Percentiles rank a stretch among this genome's conserved stretches.
These are phyloP conservation scores for Diplogasteroides magnus DNA, from an alignment of 1,140 invertebrate species.

Conservation along the genomic window DNA sequence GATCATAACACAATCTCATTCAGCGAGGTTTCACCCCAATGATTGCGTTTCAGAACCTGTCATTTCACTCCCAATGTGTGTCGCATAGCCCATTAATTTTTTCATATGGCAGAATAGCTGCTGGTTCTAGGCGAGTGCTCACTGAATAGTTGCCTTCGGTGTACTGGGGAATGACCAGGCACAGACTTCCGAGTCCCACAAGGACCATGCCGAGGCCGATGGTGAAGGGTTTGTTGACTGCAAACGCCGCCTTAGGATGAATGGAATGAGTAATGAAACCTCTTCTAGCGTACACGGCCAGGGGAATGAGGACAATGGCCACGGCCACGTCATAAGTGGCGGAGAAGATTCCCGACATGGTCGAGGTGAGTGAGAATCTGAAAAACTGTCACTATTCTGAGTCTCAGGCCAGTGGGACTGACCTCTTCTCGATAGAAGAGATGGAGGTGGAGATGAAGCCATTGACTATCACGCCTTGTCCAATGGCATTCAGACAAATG, in stretches of 20 bases:
- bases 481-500: not conserved
- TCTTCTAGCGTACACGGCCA: slow-evolving; percentile 11
- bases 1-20: too few relatives aligned
- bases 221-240: slow-evolving; percentile 21
- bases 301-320: slow-evolving; percentile 19
- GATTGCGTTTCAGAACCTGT: too few relatives aligned
- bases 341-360: slow-evolving; percentile 25
- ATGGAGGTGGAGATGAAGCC: slow-evolving; percentile 27
- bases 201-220: slow-evolving; percentile 27
- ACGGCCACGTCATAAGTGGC: slow-evolving; percentile 26
- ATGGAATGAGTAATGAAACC: not conserved
- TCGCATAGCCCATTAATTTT: too few relatives aligned
- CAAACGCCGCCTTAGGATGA: slow-evolving; percentile 1
- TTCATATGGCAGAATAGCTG: too few relatives aligned
- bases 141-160: slow-evolving; percentile 20
- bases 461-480: slow-evolving; percentile 24
- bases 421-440: slow-evolving; percentile 25
- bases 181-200: slow-evolving; percentile 20
- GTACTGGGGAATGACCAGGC: slow-evolving; percentile 18
- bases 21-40: too few relatives aligned
- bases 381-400: not conserved
- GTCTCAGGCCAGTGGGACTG: not conserved
- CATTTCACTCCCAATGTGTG: too few relatives aligned
- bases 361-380: slow-evolving; percentile 21
- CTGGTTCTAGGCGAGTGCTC: too few relatives aligned